Conservation (phyloP, 37 sponge, comb jelly and placozoan genomes). For the Ephydatia muelleri region DNA sequence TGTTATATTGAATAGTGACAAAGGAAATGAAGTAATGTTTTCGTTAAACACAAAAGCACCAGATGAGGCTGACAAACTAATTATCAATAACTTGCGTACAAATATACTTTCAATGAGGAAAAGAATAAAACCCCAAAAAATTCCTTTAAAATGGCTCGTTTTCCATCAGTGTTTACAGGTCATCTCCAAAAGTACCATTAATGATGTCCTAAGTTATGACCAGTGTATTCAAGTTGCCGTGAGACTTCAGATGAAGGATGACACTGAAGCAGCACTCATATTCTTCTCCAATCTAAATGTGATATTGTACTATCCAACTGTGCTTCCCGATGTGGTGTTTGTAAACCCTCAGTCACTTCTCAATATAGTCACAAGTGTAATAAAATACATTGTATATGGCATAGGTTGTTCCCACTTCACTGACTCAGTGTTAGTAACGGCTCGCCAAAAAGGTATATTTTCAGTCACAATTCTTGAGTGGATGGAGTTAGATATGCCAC, state of each 20-base stretch:
- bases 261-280: too few relatives aligned
- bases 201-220: conserved; percentile 12
- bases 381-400: too few relatives aligned
- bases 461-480: too few relatives aligned
- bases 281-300: too few relatives aligned
- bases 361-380: conserved; percentile 15
- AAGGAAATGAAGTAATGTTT: neutral
- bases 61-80: neutral
- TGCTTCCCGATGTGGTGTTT: too few relatives aligned
- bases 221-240: conserved; percentile 5
- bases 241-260: conserved; percentile 12
- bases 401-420: too few relatives aligned
- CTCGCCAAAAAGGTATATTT: too few relatives aligned
- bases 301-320: too few relatives aligned
- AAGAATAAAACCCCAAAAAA: too few relatives aligned
- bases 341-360: conserved; percentile 25
- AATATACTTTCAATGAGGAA: neutral
- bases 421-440: too few relatives aligned
- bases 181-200: neutral
- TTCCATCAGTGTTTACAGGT: neutral
- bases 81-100: neutral
- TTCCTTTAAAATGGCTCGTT: too few relatives aligned
- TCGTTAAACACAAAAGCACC: conserved; percentile 20
- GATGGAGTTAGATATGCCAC: too few relatives aligned
- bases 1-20: neutral